Percentiles rank a stretch among this genome's conserved stretches.
Evolutionary conservation across 2,797 vertebrate species (phyloP).

Genomic region (Pempheris klunzingeri): DNA sequence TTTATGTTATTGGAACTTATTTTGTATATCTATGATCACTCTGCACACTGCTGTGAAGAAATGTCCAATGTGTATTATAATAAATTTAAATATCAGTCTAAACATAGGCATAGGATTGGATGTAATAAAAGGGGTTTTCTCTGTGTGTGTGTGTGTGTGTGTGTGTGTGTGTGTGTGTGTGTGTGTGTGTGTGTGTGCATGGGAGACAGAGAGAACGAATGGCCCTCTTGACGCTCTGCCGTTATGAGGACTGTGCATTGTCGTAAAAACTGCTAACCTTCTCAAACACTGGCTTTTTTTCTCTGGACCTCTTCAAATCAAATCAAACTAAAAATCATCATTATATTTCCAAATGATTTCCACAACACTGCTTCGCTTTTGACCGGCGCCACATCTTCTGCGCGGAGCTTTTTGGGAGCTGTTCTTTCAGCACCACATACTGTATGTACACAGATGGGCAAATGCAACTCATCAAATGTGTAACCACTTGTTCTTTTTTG

Average conservation of each 20-base stretch:
- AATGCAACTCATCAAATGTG: not conserved
- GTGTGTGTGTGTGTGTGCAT: constrained; percentile 30
- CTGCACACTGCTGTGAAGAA: not conserved
- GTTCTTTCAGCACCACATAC: constrained; percentile 28
- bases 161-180: constrained; percentile 8
- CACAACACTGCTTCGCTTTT: not conserved
- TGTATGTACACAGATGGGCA: not conserved
- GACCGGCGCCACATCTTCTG: not conserved
- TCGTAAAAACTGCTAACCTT: constrained; percentile 21
- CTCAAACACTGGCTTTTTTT: constrained; percentile 10
- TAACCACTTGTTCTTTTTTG: not conserved
- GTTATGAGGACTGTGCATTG: constrained; percentile 30
- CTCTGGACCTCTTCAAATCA: not conserved
- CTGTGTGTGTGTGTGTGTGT: not conserved
- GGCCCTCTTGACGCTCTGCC: constrained; percentile 34
- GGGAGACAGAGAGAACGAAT: constrained; percentile 7
- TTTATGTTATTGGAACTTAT: not conserved
- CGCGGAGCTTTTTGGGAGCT: not conserved
- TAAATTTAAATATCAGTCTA: not conserved
- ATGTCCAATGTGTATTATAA: not conserved
- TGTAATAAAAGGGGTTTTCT: constrained; percentile 1
- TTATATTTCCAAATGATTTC: not conserved
- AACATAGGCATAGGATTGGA: not conserved
- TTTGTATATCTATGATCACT: too few relatives aligned
- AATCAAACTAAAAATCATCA: not conserved